Evolutionary conservation across 2,113 vertebrate genomes (phyloP).

Genomic region (Scomber colias): DNA sequence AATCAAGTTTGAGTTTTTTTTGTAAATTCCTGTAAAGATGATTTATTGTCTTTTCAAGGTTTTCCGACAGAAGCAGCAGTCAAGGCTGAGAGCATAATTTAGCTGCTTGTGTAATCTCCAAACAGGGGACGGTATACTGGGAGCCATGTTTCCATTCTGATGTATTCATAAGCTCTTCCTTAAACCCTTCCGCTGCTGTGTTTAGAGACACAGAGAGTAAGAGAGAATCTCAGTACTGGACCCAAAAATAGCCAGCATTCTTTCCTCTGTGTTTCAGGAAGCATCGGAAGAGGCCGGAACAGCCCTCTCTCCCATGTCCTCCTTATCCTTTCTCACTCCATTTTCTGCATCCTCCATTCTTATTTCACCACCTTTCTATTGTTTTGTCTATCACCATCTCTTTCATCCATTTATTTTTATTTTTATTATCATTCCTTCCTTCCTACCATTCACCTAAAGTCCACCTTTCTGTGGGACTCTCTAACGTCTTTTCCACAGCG

Average conservation of each 20-base stretch:
- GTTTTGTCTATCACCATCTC: not conserved
- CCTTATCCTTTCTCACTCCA: conserved; percentile 2
- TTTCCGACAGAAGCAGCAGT: conserved; percentile 29
- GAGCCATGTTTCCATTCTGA: conserved; percentile 62
- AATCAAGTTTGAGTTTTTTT: not conserved
- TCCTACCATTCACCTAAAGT: conserved; percentile 40
- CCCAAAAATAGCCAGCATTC: conserved; percentile 85
- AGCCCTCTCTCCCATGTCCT: conserved; percentile 48
- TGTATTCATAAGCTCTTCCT: conserved; percentile 78
- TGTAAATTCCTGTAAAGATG: conserved; percentile 37
- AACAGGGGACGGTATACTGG: conserved; percentile 41
- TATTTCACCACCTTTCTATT: not conserved
- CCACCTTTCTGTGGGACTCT: conserved; percentile 36
- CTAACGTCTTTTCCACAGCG: conserved; percentile 1
- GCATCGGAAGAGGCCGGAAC: conserved; percentile 75
- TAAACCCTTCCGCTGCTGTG: conserved; percentile 73
- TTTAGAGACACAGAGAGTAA: conserved; percentile 70
- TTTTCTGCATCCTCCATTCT: conserved; percentile 6
- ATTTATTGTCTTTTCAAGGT: conserved; percentile 44
- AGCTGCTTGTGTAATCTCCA: conserved; percentile 59
- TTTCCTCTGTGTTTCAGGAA: conserved; percentile 83
- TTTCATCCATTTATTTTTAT: not conserved
- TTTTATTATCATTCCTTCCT: not conserved
- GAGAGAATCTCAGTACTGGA: conserved; percentile 73
- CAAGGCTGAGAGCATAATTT: conserved; percentile 58